Percentiles rank a stretch among this genome's conserved stretches.
Conservation (phyloP, 2,113 vertebrate genomes). For the Myotis yumanensis region DNA sequence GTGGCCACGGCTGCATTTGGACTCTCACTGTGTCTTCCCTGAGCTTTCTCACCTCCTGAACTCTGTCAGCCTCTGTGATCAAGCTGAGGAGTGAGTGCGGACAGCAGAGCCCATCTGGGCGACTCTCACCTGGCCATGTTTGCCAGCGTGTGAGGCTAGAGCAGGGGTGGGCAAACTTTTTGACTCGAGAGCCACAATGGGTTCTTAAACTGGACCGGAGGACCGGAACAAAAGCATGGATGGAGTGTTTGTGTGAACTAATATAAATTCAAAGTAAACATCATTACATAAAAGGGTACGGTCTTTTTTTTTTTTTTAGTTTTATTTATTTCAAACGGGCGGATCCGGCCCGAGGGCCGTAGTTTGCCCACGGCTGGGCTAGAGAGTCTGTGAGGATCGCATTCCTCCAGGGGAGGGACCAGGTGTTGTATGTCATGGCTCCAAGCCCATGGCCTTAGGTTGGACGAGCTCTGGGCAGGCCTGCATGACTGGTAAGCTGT, state of each 20-base stretch:
- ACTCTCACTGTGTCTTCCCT: not conserved
- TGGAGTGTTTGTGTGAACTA: too few species aligned
- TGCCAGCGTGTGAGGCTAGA: not conserved
- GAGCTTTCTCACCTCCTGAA: not conserved
- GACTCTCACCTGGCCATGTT: accelerated
- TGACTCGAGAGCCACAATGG: too few species aligned
- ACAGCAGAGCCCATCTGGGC: not conserved
- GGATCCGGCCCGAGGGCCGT: too few species aligned
- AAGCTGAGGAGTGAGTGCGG: not conserved
- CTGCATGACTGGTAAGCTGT: not conserved
- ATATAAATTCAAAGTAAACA: too few species aligned
- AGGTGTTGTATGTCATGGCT: not conserved
- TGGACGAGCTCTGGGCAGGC: accelerated
- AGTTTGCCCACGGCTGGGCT: too few species aligned
- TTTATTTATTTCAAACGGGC: too few species aligned
- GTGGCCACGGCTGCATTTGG: not conserved
- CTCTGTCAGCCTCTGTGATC: not conserved
- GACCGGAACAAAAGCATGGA: too few species aligned
- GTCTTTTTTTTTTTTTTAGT: too few species aligned
- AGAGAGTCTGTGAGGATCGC: not conserved
- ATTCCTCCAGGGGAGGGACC: not conserved
- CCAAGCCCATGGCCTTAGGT: not conserved
- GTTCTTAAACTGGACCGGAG: too few species aligned
- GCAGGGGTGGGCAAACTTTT: too few species aligned
- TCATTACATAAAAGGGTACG: too few species aligned